Percentiles rank a stretch among this genome's conserved stretches.
These are phyloP conservation scores for Euleptes europaea DNA, from an alignment of 2,113 vertebrate species.

Conservation along the genomic window DNA sequence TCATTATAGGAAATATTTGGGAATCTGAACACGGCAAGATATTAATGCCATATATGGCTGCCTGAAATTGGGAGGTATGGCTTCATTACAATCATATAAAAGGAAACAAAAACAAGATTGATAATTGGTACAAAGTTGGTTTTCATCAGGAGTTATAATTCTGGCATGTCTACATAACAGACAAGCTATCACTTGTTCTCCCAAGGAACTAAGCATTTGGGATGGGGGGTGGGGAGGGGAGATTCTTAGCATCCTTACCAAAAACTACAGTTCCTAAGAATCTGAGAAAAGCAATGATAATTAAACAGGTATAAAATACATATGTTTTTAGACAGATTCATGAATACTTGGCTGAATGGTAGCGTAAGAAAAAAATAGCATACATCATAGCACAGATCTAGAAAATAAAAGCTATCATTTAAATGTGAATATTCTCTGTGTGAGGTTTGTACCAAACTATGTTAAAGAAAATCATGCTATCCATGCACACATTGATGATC, in stretches of 20 bases:
- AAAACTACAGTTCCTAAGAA: background rate
- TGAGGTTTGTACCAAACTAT: background rate
- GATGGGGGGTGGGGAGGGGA: no score
- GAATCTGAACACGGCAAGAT: no score
- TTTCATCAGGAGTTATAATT: background rate
- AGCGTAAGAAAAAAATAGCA: background rate
- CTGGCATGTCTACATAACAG: background rate
- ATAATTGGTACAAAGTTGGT: background rate
- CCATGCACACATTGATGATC: background rate
- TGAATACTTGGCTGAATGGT: background rate
- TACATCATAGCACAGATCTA: background rate
- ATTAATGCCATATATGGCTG: background rate
- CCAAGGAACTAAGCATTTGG: background rate
- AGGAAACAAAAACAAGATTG: background rate
- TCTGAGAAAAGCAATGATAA: background rate
- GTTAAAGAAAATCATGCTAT: background rate
- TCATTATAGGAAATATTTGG: background rate
- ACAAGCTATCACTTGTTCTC: background rate
- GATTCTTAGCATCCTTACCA: background rate
- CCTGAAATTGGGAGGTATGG: background rate
- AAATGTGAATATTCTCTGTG: background rate
- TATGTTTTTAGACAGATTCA: background rate
- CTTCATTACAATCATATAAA: background rate
- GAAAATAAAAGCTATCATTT: background rate
- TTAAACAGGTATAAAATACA: background rate